phyloP scores from a whole-genome alignment of 2,888 invertebrate species.

The Aphrophora alni region DNA sequence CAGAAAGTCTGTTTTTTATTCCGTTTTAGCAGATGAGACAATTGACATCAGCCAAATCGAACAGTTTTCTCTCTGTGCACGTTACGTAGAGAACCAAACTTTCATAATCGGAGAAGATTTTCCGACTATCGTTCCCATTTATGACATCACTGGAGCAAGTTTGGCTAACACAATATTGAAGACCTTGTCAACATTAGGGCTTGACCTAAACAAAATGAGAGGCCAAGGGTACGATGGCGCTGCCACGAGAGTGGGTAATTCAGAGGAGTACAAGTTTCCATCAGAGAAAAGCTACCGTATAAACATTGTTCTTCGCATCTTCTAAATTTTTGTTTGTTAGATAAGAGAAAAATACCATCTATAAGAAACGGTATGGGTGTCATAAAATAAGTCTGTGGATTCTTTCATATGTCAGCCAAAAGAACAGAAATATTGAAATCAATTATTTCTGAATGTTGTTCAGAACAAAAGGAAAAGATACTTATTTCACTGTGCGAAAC shows the following conservation, averaged over 20 bases:
- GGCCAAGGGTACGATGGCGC: too few relatives aligned
- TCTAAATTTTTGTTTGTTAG: not conserved
- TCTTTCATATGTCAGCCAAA: not conserved
- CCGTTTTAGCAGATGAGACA: not conserved
- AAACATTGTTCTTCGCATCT: not conserved
- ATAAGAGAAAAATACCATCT: not conserved
- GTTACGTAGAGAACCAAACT: not conserved
- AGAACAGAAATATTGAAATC: not conserved
- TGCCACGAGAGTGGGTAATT: too few relatives aligned
- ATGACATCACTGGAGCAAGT: conserved; percentile 27
- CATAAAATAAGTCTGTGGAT: not conserved
- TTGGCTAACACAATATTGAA: conserved; percentile 29
- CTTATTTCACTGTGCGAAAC: not conserved
- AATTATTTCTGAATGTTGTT: not conserved
- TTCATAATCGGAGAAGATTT: not conserved
- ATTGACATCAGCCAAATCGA: not conserved
- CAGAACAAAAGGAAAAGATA: not conserved
- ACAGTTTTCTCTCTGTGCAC: too few relatives aligned
- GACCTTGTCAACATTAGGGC: conserved; percentile 18
- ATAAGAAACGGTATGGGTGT: not conserved
- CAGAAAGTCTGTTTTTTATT: conserved; percentile 22
- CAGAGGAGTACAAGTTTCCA: too few relatives aligned
- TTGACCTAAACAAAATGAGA: too few relatives aligned
- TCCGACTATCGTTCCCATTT: not conserved
- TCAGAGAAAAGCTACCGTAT: too few relatives aligned